phyloP scores from a whole-genome alignment of 2,888 invertebrate species.

The Lithosia quadra region DNA sequence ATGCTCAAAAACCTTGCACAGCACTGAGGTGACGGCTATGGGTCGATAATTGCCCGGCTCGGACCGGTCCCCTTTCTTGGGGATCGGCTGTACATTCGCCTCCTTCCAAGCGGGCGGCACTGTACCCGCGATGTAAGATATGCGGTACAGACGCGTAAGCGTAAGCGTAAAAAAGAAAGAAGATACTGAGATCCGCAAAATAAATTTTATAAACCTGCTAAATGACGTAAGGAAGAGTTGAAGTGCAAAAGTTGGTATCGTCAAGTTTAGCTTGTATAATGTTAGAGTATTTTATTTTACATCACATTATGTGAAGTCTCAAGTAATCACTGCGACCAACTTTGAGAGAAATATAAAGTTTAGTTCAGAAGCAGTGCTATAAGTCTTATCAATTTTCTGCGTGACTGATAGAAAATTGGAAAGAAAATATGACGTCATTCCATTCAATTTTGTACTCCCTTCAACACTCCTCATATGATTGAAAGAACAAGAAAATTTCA shows the following conservation, averaged over 20 bases:
- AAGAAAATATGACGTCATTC: conserved; percentile 3
- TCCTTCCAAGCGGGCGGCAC: no score
- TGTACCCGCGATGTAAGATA: no score
- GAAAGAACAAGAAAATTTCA: background rate
- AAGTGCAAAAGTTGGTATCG: conserved; percentile 12
- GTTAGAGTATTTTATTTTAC: conserved; percentile 13
- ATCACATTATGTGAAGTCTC: conserved; percentile 4
- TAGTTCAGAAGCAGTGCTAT: conserved; percentile 2
- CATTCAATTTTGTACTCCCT: conserved; percentile 2
- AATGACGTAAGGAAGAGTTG: conserved; percentile 4
- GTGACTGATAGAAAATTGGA: conserved; percentile 14
- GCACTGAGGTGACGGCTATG: no score
- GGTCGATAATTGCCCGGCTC: no score
- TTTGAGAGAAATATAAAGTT: conserved; percentile 8
- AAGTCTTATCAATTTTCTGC: conserved; percentile 29
- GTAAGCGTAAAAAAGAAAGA: no score
- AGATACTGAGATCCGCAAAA: no score
- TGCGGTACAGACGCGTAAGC: no score
- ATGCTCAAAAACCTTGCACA: no score
- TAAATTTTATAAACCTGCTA: background rate
- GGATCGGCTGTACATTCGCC: no score
- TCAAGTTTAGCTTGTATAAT: conserved; percentile 9
- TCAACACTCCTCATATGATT: background rate
- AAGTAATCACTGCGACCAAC: conserved; percentile 14
- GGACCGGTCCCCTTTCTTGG: no score